A percentile compares a stretch with the other conserved stretches of the same genome.
These are phyloP conservation scores for Ailuropoda melanoleuca DNA, from an alignment of 2,113 vertebrate species.

Conservation along the genomic window DNA sequence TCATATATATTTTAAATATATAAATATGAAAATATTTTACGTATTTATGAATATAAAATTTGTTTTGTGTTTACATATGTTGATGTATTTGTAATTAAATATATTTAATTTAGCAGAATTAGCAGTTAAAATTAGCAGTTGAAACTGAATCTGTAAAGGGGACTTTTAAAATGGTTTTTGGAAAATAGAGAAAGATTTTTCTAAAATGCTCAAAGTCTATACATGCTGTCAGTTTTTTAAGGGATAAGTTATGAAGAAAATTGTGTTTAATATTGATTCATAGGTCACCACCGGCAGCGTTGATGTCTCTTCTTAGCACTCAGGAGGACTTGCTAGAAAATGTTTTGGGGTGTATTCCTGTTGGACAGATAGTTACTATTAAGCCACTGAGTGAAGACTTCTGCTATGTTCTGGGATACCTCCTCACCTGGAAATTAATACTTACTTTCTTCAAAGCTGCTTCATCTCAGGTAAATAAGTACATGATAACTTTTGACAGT, in stretches of 20 bases:
- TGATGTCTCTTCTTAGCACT: slow-evolving; percentile 91
- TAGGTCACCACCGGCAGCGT: slow-evolving; percentile 93
- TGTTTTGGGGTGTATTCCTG: slow-evolving; percentile 90
- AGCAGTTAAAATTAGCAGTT: neutral
- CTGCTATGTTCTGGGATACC: slow-evolving; percentile 94
- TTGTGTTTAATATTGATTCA: neutral
- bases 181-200: slow-evolving; percentile 16
- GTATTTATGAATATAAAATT: neutral
- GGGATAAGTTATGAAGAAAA: neutral
- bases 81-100: neutral
- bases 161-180: neutral
- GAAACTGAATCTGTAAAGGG: neutral
- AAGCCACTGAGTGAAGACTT: slow-evolving; percentile 93
- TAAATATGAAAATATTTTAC: neutral
- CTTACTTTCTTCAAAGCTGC: slow-evolving; percentile 96
- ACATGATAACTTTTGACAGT: neutral
- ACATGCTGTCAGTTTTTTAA: neutral
- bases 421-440: slow-evolving; percentile 96
- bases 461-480: slow-evolving; percentile 90
- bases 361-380: slow-evolving; percentile 94
- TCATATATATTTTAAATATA: neutral
- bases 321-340: slow-evolving; percentile 93
- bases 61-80: neutral
- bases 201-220: neutral
- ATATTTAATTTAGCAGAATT: neutral